Conservation (phyloP, 2,113 vertebrate species). For the Orthonyx spaldingii region DNA sequence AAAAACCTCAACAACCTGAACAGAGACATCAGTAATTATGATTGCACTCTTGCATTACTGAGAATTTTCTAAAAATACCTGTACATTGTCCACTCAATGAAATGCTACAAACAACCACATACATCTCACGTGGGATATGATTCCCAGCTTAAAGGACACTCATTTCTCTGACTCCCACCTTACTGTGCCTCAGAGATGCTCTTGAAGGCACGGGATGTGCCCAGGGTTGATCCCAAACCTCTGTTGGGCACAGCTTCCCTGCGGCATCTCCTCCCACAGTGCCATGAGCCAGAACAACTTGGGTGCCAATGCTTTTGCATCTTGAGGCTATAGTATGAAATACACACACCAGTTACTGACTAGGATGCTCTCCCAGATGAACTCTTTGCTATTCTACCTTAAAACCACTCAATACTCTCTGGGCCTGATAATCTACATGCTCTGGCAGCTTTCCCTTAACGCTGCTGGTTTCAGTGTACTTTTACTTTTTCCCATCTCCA, state of each 20-base stretch:
- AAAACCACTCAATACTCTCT: not conserved
- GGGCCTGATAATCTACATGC: not conserved
- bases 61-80: not conserved
- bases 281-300: not conserved
- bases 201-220: rapidly evolving
- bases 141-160: not conserved
- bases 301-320: not conserved
- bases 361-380: not conserved
- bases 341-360: not conserved
- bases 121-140: rapidly evolving
- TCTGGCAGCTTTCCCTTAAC: not conserved
- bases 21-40: not conserved
- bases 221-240: not conserved
- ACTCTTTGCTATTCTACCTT: not conserved
- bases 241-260: not conserved
- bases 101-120: rapidly evolving
- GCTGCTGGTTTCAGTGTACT: not conserved
- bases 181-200: not conserved
- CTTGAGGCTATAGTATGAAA: not conserved
- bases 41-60: not conserved
- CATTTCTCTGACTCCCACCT: not conserved
- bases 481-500: not conserved
- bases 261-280: not conserved
- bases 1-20: not conserved
- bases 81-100: rapidly evolving